Evolutionary conservation across 2,888 invertebrate species (phyloP), one percentile per base, ranked within the genome.

Genomic region (Selenia dentaria): DNA sequence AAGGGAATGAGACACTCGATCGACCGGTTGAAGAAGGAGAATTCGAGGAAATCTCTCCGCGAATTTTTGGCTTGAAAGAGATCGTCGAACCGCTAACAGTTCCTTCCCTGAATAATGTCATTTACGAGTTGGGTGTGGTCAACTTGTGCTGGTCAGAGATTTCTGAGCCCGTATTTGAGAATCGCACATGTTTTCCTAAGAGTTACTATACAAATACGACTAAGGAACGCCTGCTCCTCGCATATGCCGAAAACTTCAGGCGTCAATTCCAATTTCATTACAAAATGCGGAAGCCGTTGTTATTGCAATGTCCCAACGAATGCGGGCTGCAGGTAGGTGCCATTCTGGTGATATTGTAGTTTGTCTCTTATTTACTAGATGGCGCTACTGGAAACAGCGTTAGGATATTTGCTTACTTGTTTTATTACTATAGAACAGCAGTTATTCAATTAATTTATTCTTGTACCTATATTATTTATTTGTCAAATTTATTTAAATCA

Each of bases 181-280:
- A 89, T 16, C 79, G 92, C 14, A 88, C 85, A 3, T 91, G 92
- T 66, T 94, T 94, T 65, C 94, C 96, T 0, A 80, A 82, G 38
- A 92, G 92, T 42, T 96, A 96, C 69, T 92, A 92, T 42, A 92
- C 88, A 1, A 92, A 95, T 58, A 92, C 86, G 9, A 81, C 92
- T 11, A 95, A 96, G 70, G 96, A 96, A 74, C 93, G 94, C 35
- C 72, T 95, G 8, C 69, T 96, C 6, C 74, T 96, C 29, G 91
- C 95, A 38, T 95, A 95, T 64, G 93, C 95, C 0, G 96, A 96
- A 77, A 96, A 95, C 75, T 96, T 96, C 70, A 92, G 96, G 9
- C 90, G 92, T 36, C 96, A 96, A 64, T 95, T 93, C 78, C 80
- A 86, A 40, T 80, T 89, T 39, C 83, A 91, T 34, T 93, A 91